Base-by-base conservation (phyloP, 1,140 invertebrate genomes). In the Brachionus calyciflorus region DNA sequence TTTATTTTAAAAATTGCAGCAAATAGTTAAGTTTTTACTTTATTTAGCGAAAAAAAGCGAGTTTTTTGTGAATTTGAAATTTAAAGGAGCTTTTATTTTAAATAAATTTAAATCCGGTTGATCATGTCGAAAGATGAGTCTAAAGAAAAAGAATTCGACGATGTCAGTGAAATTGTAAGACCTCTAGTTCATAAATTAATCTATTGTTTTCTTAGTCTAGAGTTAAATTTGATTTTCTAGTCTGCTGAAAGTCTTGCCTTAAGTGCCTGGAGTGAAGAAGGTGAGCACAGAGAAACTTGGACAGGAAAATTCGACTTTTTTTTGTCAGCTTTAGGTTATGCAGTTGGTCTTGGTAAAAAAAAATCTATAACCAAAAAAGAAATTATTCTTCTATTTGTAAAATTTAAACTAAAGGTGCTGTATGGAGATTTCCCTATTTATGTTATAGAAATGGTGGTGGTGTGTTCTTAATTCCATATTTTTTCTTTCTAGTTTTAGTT, bases 231-330 rank as follows among this genome's bases (percentile, higher is more conserved):
- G 7, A 37, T 41, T 60, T 65, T 9, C 17, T 24, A 65, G 60
- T 17, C 60, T 1, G 19, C 14, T 44, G 40, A 24, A 2, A 65
- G 60, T 65, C 55, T 33, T 33, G 28, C 33, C 12, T 37, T 60
- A 33, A 30, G 37, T 9, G 37, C 33, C 26, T 65, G 37, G 46
- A 51, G 48, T 70, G 44, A 49, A 33, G 33, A 48, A 3, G 46
- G 40, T 24, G 69, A 73, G 2, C 87, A 87, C 77, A 86, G 90
- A 10, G 91, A 91, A 40, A 91, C 81, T 3, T 87, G 86, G 86
- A 80, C 79, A 19, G 84, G 85, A 37, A 83, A 84, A 63, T 84
- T 83, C 28, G 86, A 87, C 68, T 87, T 86, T 79, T 80, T 87
- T 48, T 77, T 87, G 5, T 86, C 86, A 10, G 81, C 83, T 9